These are phyloP conservation scores for Aeoliscus strigatus DNA, from an alignment of 2,797 vertebrate species.

Conservation along the genomic window DNA sequence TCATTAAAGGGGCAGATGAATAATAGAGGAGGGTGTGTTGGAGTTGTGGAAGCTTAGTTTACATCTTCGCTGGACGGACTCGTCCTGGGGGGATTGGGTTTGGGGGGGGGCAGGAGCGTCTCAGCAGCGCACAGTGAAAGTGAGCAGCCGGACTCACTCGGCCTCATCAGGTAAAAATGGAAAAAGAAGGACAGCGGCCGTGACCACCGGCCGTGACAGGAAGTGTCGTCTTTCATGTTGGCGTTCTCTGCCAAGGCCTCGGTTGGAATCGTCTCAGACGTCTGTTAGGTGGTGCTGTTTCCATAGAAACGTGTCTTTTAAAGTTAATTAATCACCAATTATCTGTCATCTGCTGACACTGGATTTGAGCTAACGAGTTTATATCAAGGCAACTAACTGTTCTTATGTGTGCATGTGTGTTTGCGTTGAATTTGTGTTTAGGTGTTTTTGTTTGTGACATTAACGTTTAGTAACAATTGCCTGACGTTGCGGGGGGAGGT, in stretches of 20 bases:
- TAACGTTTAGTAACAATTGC: slow-evolving; percentile 2
- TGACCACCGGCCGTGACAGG: slow-evolving; percentile 38
- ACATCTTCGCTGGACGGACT: slow-evolving; percentile 62
- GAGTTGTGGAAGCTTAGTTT: slow-evolving; percentile 72
- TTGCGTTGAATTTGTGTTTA: no score
- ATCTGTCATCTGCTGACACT: no score
- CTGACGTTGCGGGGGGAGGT: slow-evolving; percentile 3
- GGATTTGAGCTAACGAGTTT: no score
- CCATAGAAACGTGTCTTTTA: no score
- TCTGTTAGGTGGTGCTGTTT: no score
- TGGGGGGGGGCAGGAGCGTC: slow-evolving; percentile 23
- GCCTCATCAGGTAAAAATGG: slow-evolving; percentile 75
- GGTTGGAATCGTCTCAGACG: no score
- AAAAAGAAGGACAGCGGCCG: slow-evolving; percentile 57
- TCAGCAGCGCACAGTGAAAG: slow-evolving; percentile 65
- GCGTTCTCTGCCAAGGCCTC: no score
- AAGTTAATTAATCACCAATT: no score
- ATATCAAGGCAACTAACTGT: no score
- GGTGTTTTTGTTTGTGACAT: no score
- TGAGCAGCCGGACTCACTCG: slow-evolving; percentile 58
- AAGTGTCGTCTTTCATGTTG: slow-evolving; percentile 52
- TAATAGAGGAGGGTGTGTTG: slow-evolving; percentile 70
- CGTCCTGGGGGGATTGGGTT: slow-evolving; percentile 7
- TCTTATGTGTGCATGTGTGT: no score
- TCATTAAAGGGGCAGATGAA: slow-evolving; percentile 75